phyloP scores from a whole-genome alignment of 2,113 vertebrate species.

The Proterorhinus semilunaris region DNA sequence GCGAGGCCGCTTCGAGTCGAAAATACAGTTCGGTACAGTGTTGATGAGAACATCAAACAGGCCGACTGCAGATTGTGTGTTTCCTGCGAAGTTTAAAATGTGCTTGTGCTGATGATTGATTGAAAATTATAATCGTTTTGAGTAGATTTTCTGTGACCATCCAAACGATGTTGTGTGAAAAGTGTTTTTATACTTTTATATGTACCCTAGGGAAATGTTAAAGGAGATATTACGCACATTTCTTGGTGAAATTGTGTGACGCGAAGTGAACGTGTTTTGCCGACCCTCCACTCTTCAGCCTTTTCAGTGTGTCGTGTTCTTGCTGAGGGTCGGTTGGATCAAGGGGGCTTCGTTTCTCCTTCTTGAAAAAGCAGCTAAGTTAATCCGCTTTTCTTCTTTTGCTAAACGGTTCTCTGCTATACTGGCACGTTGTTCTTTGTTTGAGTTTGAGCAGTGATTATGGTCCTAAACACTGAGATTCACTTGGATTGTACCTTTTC shows the following conservation, averaged over 20 bases:
- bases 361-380: conserved; percentile 43
- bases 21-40: background rate
- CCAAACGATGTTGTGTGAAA: too few relatives aligned
- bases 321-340: conserved; percentile 32
- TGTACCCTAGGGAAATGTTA: too few relatives aligned
- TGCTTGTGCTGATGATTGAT: too few relatives aligned
- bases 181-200: too few relatives aligned
- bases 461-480: background rate
- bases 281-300: background rate
- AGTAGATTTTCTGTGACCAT: too few relatives aligned
- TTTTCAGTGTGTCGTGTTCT: conserved; percentile 18
- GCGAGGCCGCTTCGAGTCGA: background rate
- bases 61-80: background rate
- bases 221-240: too few relatives aligned
- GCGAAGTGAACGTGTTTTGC: too few relatives aligned
- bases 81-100: too few relatives aligned
- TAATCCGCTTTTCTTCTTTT: conserved; percentile 52
- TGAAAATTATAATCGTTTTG: too few relatives aligned
- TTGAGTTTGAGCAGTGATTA: background rate
- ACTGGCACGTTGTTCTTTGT: background rate
- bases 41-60: background rate
- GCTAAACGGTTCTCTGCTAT: conserved; percentile 16
- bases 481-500: too few relatives aligned
- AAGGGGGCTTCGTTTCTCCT: conserved; percentile 14
- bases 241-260: too few relatives aligned